These are phyloP conservation scores for Trachymyrmex septentrionalis DNA, from an alignment of 1,140 invertebrate species.

Conservation along the genomic window DNA sequence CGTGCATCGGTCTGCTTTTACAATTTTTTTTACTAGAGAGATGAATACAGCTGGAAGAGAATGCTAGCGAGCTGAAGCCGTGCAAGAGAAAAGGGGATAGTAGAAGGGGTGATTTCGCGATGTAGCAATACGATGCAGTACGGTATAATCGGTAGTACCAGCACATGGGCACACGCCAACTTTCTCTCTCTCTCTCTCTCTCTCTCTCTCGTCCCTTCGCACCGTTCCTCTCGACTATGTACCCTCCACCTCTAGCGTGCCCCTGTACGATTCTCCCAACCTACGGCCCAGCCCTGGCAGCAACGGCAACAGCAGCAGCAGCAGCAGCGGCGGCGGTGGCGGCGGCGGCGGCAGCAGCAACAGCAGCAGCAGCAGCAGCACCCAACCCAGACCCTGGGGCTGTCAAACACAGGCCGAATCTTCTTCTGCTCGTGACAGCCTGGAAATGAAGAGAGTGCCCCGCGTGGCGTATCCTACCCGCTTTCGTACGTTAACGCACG, in stretches of 20 bases:
- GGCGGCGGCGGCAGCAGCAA: constrained; percentile 46
- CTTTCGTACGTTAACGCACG: constrained; percentile 76
- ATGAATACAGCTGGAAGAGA: constrained; percentile 68
- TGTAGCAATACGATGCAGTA: constrained; percentile 70
- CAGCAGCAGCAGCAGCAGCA: constrained; percentile 69
- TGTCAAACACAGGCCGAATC: constrained; percentile 87
- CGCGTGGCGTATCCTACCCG: constrained; percentile 77
- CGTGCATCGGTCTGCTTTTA: constrained; percentile 7
- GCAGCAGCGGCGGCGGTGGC: constrained; percentile 26
- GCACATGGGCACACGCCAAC: constrained; percentile 75
- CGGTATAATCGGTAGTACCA: constrained; percentile 74
- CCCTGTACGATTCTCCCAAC: constrained; percentile 75
- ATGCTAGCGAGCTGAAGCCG: constrained; percentile 65
- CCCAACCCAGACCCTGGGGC: constrained; percentile 85
- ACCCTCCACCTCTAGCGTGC: constrained; percentile 75
- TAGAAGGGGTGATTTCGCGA: constrained; percentile 69
- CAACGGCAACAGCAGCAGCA: constrained; percentile 13
- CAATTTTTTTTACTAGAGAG: constrained; percentile 62
- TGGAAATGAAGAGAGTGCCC: constrained; percentile 87
- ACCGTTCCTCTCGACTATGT: constrained; percentile 46
- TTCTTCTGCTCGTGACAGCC: constrained; percentile 87
- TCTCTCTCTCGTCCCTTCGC: constrained; percentile 64
- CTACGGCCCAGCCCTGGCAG: constrained; percentile 62
- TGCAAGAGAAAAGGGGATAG: constrained; percentile 57
- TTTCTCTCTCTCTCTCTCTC: constrained; percentile 73